Conservation (phyloP, 2,888 invertebrate species). For the Rhyacophila evoluta region DNA sequence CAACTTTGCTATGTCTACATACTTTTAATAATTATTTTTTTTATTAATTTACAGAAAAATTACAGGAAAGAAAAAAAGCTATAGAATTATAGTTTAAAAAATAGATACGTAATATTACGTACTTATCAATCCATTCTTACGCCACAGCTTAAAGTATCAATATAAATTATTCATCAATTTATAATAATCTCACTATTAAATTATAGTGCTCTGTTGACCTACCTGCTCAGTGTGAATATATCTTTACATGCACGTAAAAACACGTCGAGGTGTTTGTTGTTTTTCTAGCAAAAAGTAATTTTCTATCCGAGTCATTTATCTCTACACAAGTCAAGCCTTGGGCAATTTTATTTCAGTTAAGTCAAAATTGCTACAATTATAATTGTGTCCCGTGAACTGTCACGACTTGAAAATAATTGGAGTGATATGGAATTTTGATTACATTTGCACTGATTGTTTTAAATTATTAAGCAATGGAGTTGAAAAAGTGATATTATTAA, state of each 20-base stretch:
- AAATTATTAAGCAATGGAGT: background rate
- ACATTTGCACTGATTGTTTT: slow-evolving; percentile 12
- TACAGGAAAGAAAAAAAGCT: too few relatives aligned
- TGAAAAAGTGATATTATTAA: background rate
- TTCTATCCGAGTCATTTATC: background rate
- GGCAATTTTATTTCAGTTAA: slow-evolving; percentile 12
- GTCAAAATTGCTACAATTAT: slow-evolving; percentile 19
- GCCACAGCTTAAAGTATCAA: too few relatives aligned
- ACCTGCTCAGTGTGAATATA: background rate
- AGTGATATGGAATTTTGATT: slow-evolving; percentile 24
- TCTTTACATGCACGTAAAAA: background rate
- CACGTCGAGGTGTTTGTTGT: slow-evolving; percentile 17
- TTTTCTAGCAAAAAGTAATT: background rate
- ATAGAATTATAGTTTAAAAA: too few relatives aligned
- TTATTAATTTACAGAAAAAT: too few relatives aligned
- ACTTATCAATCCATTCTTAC: too few relatives aligned
- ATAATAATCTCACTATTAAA: too few relatives aligned
- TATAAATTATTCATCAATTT: too few relatives aligned
- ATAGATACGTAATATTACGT: too few relatives aligned
- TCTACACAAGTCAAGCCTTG: background rate
- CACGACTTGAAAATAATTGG: slow-evolving; percentile 17
- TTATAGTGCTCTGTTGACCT: too few relatives aligned
- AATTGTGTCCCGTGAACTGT: background rate
- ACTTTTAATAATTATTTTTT: too few relatives aligned
- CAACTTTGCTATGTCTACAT: too few relatives aligned